Base-by-base conservation (phyloP, 1,140 invertebrate genomes). In the Steinernema khuongi region DNA sequence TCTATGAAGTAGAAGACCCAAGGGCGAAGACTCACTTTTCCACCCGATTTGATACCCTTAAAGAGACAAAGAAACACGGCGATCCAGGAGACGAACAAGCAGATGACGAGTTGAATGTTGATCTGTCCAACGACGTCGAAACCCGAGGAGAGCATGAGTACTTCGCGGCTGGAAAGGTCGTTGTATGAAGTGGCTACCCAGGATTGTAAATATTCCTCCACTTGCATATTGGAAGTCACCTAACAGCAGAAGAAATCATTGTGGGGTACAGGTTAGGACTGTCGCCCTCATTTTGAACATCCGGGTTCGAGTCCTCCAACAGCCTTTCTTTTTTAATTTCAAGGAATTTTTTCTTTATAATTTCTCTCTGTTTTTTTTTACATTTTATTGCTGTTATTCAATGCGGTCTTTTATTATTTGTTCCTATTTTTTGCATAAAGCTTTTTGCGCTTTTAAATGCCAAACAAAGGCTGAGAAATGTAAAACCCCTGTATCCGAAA, bases 41-140 rank as follows among this genome's bases (percentile, higher is more conserved):
- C 93, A 0, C 91, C 90, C 60, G 86, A 87, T 85, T 89, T 89
- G 69, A 90, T 88, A 70, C 89, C 89, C 83, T 89, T 89, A 79
- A 88, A 88, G 30, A 90, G 87, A 81, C 88, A 89, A 72, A 88
- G 83, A 81, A 89, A 89, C 28, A 90, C 88, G 50, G 89, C 79
- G 74, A 89, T 81, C 89, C 89, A 90, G 22, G 88, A 86, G 36
- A 89, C 80, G n/a, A 88, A 81, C 22, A 90, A 84, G 78, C 88
- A 89, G 1, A 89, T 83, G 73, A 86, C 87, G 31, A 90, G 83
- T 79, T 89, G 88, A 11, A 26, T 69, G 32, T 89, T 87, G 60
- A 90, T 82, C 19, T 77, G 86, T 31, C 89, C 88, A 31, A 88
- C 82, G 33, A 88, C 81, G 70, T 86, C 85, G 32, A 90, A 86